Conservation (phyloP, 2,888 invertebrate species). For the Coenonympha arcania region DNA sequence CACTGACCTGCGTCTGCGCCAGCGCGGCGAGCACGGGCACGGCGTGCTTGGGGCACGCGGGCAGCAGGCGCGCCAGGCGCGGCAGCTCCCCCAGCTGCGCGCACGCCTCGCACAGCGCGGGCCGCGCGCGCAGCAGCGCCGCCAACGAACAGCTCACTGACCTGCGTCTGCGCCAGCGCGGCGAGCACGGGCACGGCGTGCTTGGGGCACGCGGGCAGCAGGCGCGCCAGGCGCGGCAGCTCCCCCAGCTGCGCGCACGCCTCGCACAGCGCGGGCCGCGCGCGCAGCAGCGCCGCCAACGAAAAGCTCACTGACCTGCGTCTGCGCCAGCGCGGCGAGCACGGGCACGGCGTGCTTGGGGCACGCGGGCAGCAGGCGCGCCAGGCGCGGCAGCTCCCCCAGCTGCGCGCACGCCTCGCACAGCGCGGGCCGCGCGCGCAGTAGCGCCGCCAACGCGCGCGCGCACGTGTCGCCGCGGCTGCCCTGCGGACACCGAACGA, state of each 20-base stretch:
- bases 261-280: constrained; percentile 91
- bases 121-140: too few relatives aligned
- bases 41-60: too few relatives aligned
- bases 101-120: too few relatives aligned
- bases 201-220: constrained; percentile 83
- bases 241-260: constrained; percentile 91
- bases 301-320: constrained; percentile 77
- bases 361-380: constrained; percentile 81
- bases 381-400: constrained; percentile 88
- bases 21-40: too few relatives aligned
- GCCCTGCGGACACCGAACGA: too few relatives aligned
- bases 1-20: too few relatives aligned
- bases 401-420: constrained; percentile 90
- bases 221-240: constrained; percentile 83
- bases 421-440: constrained; percentile 89
- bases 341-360: constrained; percentile 89
- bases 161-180: constrained; percentile 88
- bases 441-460: constrained; percentile 85
- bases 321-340: constrained; percentile 87
- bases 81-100: too few relatives aligned
- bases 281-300: constrained; percentile 85
- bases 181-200: constrained; percentile 89
- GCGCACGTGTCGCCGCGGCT: constrained; percentile 87
- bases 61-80: too few relatives aligned
- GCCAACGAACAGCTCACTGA: constrained; percentile 39